Percentiles rank a stretch among this genome's conserved stretches.
These are phyloP conservation scores for Epinephelus moara DNA, from an alignment of 2,113 vertebrate genomes.

Conservation along the genomic window DNA sequence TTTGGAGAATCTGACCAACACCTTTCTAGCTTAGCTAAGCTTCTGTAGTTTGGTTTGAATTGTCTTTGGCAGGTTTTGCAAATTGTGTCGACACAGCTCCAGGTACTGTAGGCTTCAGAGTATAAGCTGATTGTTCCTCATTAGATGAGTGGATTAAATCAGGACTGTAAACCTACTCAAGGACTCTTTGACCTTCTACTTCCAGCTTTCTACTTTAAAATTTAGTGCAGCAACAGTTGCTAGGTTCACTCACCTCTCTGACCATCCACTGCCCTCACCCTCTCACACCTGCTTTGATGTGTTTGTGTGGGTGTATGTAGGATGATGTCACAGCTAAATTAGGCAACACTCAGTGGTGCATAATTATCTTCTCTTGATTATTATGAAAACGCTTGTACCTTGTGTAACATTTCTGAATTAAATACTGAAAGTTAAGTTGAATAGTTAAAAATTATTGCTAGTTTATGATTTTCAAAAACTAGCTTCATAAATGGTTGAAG, in stretches of 20 bases:
- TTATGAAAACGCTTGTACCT: not conserved
- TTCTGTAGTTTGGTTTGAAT: not conserved
- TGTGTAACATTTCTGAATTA: not conserved
- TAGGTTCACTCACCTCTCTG: constrained; percentile 22
- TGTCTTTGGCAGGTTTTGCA: not conserved
- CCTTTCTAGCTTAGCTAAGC: not conserved
- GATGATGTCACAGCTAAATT: constrained; percentile 43
- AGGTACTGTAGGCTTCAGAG: constrained; percentile 1
- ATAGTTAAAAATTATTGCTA: not conserved
- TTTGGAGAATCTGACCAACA: not conserved
- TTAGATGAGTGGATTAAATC: constrained; percentile 58
- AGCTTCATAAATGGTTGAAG: not conserved
- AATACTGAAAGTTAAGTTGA: too few relatives aligned
- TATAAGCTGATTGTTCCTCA: constrained; percentile 58
- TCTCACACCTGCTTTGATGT: constrained; percentile 47
- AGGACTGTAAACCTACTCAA: constrained; percentile 54
- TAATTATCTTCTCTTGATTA: constrained; percentile 27
- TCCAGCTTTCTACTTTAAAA: constrained; percentile 35
- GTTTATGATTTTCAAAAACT: not conserved
- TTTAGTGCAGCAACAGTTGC: constrained; percentile 22
- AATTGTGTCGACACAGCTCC: not conserved
- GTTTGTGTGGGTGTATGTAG: constrained; percentile 18
- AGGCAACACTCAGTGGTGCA: constrained; percentile 8
- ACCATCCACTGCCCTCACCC: not conserved
- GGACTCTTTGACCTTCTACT: constrained; percentile 44